Conservation (phyloP, 2,888 invertebrate genomes). For the Epirrhoe alternata region DNA sequence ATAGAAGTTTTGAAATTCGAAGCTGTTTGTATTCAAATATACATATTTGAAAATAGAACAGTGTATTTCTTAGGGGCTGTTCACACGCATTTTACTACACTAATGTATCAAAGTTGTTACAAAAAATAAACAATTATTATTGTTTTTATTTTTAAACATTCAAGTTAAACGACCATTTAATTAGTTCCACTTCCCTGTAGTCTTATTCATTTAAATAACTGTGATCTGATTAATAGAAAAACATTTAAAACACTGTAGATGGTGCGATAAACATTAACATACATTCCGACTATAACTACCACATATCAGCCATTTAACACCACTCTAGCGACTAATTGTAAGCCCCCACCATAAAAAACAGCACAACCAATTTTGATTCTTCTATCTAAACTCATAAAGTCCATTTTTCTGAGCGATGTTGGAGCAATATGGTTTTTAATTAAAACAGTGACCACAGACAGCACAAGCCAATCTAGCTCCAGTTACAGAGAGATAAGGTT, state of each 20-base stretch:
- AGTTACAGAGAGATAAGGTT: constrained; percentile 5
- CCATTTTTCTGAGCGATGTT: neutral
- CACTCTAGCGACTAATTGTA: constrained; percentile 29
- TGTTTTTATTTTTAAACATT: too few species aligned
- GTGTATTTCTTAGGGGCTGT: too few species aligned
- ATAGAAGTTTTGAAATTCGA: neutral
- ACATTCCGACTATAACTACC: constrained; percentile 18
- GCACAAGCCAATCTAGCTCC: constrained; percentile 10
- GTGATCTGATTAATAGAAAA: constrained; percentile 23
- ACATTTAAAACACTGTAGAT: constrained; percentile 18
- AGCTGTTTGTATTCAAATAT: neutral
- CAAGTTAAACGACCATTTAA: neutral
- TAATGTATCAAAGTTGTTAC: too few species aligned
- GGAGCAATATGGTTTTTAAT: constrained; percentile 32
- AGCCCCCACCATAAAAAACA: constrained; percentile 15
- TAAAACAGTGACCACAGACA: constrained; percentile 22
- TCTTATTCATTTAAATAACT: neutral
- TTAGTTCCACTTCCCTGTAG: neutral
- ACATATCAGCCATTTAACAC: constrained; percentile 28
- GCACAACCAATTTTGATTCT: constrained; percentile 7
- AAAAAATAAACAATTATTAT: too few species aligned
- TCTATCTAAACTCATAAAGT: neutral
- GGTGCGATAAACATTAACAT: constrained; percentile 26
- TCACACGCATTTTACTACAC: too few species aligned
- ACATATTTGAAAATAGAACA: neutral